Evolutionary conservation across 2,888 invertebrate genomes (phyloP).

Genomic region (Nemotelus pantherinus): DNA sequence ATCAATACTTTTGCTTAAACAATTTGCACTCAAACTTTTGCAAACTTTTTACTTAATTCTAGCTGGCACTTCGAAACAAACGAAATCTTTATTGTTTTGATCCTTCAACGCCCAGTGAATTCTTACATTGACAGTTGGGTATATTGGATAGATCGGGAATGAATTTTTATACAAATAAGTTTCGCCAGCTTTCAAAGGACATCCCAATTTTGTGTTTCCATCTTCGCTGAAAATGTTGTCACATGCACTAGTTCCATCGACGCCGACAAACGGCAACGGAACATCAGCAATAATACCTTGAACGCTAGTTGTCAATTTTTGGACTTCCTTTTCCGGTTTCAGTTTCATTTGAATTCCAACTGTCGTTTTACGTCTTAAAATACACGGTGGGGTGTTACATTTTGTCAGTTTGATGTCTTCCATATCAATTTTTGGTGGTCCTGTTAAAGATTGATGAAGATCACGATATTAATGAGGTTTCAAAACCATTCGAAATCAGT

Average conservation of each 20-base stretch:
- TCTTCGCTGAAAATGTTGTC: constrained; percentile 69
- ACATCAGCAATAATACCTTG: constrained; percentile 72
- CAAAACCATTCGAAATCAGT: no score
- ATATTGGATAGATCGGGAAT: constrained; percentile 68
- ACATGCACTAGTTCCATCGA: constrained; percentile 77
- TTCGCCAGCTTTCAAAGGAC: constrained; percentile 75
- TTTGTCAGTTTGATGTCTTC: constrained; percentile 68
- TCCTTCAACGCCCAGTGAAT: constrained; percentile 74
- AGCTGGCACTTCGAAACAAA: constrained; percentile 77
- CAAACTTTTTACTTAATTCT: constrained; percentile 65
- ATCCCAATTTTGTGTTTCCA: constrained; percentile 70
- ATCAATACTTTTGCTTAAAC: no score
- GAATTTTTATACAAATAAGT: constrained; percentile 76
- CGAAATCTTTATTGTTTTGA: constrained; percentile 63
- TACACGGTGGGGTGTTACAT: constrained; percentile 74
- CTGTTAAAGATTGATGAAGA: constrained; percentile 58
- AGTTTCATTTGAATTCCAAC: constrained; percentile 70
- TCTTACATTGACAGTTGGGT: constrained; percentile 67
- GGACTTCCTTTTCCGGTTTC: constrained; percentile 69
- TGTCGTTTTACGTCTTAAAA: constrained; percentile 70
- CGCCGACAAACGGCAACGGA: constrained; percentile 79
- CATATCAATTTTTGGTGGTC: constrained; percentile 63
- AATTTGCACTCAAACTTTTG: neutral
- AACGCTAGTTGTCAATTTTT: constrained; percentile 70
- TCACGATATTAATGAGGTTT: no score